These are phyloP conservation scores for Gulo gulo DNA, from an alignment of 2,113 vertebrate genomes.

Conservation along the genomic window DNA sequence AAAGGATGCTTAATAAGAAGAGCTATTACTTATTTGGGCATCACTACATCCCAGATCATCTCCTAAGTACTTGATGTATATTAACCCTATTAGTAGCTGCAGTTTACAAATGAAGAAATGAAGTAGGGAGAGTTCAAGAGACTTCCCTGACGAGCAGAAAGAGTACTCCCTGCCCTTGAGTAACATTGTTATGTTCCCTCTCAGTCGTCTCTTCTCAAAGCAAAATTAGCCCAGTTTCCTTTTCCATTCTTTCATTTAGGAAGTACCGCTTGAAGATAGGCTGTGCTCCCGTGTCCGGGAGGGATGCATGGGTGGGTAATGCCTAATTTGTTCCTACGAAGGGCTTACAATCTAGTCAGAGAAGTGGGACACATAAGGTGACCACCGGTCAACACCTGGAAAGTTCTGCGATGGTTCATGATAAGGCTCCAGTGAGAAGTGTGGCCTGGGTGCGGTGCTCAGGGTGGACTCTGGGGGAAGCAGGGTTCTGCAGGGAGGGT, in stretches of 20 bases:
- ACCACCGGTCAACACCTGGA: neutral
- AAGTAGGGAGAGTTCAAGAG: neutral
- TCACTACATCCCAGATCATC: neutral
- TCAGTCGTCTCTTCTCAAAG: neutral
- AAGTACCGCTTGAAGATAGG: neutral
- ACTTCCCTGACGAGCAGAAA: neutral
- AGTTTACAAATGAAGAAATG: neutral
- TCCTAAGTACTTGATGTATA: neutral
- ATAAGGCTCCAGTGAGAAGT: too few species aligned
- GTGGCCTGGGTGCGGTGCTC: neutral
- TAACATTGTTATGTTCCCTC: neutral
- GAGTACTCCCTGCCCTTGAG: neutral
- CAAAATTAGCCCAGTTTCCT: neutral
- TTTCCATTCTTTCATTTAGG: neutral
- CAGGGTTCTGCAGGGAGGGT: rapidly evolving
- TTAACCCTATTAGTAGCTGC: neutral
- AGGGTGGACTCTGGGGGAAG: neutral
- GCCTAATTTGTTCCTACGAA: neutral
- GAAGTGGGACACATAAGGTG: neutral
- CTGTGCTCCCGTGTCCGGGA: neutral
- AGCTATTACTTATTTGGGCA: neutral
- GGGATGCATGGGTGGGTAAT: neutral
- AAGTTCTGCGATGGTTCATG: neutral
- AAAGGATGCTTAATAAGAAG: neutral
- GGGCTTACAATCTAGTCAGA: neutral